Evolutionary conservation across 2,888 invertebrate species (phyloP).

Genomic region (Leptinotarsa tumamoca): DNA sequence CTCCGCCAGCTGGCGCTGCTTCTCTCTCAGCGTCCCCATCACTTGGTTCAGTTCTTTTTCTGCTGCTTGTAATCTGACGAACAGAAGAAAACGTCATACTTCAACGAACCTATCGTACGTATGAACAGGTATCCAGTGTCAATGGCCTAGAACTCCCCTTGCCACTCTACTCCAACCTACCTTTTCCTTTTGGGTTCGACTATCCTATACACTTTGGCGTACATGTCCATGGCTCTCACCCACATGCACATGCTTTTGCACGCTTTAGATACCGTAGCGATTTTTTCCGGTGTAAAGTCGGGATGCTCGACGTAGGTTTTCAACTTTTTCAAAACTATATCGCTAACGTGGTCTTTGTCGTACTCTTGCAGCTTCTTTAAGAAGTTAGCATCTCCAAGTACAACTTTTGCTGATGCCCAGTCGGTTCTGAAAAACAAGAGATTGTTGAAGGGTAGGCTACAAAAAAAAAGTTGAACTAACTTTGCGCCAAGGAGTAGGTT

Average conservation of each 20-base stretch:
- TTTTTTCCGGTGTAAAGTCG: conserved; percentile 85
- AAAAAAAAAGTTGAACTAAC: conserved; percentile 66
- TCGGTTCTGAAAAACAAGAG: conserved; percentile 74
- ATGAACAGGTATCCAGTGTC: too few species aligned
- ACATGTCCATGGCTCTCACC: conserved; percentile 92
- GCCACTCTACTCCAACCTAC: conserved; percentile 63
- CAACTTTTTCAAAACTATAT: conserved; percentile 80
- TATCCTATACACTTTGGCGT: conserved; percentile 86
- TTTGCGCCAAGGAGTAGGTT: conserved; percentile 85
- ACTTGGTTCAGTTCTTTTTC: conserved; percentile 81
- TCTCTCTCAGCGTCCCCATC: conserved; percentile 80
- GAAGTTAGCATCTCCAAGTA: conserved; percentile 87
- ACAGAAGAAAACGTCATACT: conserved; percentile 20
- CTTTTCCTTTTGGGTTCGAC: conserved; percentile 89
- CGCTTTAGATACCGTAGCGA: conserved; percentile 88
- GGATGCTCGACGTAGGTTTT: conserved; percentile 87
- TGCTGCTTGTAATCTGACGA: conserved; percentile 78
- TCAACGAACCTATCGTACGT: too few species aligned
- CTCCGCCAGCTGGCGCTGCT: conserved; percentile 84
- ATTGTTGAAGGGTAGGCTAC: not conserved
- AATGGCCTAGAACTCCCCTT: not conserved
- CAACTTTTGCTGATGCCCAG: conserved; percentile 85
- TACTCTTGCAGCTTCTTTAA: conserved; percentile 84
- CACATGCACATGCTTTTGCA: conserved; percentile 92
- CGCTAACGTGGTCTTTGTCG: conserved; percentile 89